Evolutionary conservation across 1,140 invertebrate species (phyloP), one percentile per base, ranked within the genome.

Genomic region (Hycleus phaleratus): DNA sequence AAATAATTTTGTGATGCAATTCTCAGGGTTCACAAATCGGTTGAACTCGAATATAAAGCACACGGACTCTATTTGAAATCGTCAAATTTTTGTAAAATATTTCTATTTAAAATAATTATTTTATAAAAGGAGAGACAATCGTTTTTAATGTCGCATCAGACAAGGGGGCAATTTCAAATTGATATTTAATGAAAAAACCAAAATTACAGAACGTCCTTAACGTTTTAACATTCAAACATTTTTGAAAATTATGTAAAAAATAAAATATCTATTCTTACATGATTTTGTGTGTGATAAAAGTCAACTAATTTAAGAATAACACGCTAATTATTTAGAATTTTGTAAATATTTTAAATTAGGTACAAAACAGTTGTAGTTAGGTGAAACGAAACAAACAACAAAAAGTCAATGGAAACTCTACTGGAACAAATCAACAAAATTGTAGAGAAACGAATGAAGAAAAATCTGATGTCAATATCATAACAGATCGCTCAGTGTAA

Each of bases 21-120:
- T 47, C 53, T 55, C 53, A 56, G 53, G 53, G 53, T 56, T 56
- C 53, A 56, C 53, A 18, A 32, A 32, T 32, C 7, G 12, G 53
- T 56, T 56, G 53, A 56, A 56, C 53, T 56, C 53, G 42, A 12
- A 44, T 5, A 10, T 38, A 11, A 52, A 24, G 49, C 32, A 32
- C 49, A 26, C 51, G 51, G 43, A 45, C 50, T 45, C 42, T 45
- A 53, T 45, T 32, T 32, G 7, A 32, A 32, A 32, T 32, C 51
- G 11, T 38, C 44, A 45, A 25, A 26, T 53, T 53, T 26, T 53
- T 45, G 42, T 42, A 56, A 56, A 58, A 53, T 60, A 63, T 60
- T 63, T 60, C 55, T 58, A 61, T 58, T 46, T 55, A 63, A 58
- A 58, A 61, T 61, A 61, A 61, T 61, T 61, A 58, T 58, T 61